Evolutionary conservation across 2,888 invertebrate species (phyloP).

Genomic region (Pseudanteris insignis): DNA sequence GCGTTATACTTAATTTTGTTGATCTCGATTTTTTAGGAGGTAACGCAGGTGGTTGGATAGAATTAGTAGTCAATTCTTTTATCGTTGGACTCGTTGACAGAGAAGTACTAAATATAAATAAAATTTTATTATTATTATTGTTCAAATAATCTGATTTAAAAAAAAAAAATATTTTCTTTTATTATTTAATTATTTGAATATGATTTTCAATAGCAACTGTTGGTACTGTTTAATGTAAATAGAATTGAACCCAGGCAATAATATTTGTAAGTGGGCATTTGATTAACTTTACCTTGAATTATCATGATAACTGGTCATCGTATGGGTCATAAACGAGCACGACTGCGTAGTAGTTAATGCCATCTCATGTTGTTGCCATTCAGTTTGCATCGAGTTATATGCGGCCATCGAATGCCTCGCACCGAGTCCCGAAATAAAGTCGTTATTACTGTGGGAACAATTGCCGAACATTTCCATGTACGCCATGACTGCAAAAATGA

Average conservation of each 20-base stretch:
- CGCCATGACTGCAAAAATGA: slow-evolving; percentile 80
- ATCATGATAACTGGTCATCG: slow-evolving; percentile 61
- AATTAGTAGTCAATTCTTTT: slow-evolving; percentile 56
- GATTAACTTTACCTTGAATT: slow-evolving; percentile 59
- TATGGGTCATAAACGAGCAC: slow-evolving; percentile 68
- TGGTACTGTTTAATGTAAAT: no score
- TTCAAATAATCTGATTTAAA: no score
- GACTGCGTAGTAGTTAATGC: slow-evolving; percentile 71
- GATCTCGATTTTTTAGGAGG: slow-evolving; percentile 71
- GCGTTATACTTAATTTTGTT: slow-evolving; percentile 57
- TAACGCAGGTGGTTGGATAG: slow-evolving; percentile 70
- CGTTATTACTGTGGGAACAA: slow-evolving; percentile 82
- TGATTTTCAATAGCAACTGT: no score
- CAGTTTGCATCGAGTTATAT: slow-evolving; percentile 72
- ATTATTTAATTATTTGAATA: no score
- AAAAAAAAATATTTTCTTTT: no score
- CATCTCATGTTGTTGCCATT: slow-evolving; percentile 69
- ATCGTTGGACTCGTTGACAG: slow-evolving; percentile 58
- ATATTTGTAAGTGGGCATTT: no score
- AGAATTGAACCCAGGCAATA: no score
- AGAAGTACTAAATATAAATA: slow-evolving; percentile 58
- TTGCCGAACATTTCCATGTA: slow-evolving; percentile 96
- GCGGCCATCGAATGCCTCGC: slow-evolving; percentile 86
- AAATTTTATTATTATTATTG: no score
- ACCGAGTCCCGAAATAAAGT: slow-evolving; percentile 77